phyloP scores from a whole-genome alignment of 2,113 vertebrate genomes.

The Formicarius rufipectus region DNA sequence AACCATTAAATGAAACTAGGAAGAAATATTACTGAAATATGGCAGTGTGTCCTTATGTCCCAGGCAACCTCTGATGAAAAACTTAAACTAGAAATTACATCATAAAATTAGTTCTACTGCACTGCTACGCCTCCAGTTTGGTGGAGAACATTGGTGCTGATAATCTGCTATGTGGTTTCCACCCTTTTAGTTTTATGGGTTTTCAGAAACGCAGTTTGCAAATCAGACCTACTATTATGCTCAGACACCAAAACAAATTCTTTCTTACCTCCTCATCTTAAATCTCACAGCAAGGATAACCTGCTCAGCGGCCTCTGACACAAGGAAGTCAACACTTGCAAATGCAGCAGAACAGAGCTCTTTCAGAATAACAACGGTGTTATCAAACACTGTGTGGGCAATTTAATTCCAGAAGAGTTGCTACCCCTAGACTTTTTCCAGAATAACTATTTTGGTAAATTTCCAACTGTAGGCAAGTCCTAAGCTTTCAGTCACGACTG shows the following conservation, averaged over 20 bases:
- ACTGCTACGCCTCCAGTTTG: background rate
- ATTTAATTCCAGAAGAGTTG: conserved; percentile 17
- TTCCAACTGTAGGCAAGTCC: conserved; percentile 64
- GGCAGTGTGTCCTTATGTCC: background rate
- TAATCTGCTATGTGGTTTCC: conserved; percentile 16
- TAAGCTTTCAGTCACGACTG: conserved; percentile 66
- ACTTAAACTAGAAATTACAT: conserved; percentile 26
- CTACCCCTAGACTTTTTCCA: conserved; percentile 53
- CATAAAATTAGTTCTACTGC: conserved; percentile 19
- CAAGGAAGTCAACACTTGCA: background rate
- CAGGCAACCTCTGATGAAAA: conserved; percentile 23
- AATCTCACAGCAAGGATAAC: conserved; percentile 1
- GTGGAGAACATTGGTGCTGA: background rate
- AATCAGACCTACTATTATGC: background rate
- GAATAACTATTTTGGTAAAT: conserved; percentile 67
- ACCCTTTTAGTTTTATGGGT: background rate
- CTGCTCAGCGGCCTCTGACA: background rate
- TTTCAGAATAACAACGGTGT: background rate
- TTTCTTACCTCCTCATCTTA: background rate
- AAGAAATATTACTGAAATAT: background rate
- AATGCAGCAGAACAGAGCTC: conserved; percentile 24
- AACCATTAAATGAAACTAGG: background rate
- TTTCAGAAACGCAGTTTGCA: background rate
- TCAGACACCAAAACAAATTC: conserved; percentile 5
- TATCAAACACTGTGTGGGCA: conserved; percentile 46